Percentiles rank a stretch among this genome's conserved stretches.
These are phyloP conservation scores for Champsocephalus gunnari DNA, from an alignment of 2,797 vertebrate species.

Conservation along the genomic window DNA sequence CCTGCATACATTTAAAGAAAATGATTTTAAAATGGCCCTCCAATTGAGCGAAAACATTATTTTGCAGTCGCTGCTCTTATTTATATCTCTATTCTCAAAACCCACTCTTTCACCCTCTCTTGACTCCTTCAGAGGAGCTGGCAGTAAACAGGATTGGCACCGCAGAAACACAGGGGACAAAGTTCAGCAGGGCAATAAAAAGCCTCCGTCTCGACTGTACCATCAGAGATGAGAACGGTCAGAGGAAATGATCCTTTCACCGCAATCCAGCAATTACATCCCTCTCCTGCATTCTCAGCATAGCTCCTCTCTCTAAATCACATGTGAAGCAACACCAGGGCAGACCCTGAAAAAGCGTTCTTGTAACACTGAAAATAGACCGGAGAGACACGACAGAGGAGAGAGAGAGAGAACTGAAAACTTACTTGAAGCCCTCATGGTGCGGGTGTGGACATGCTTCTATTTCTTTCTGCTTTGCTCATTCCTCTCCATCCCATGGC, in stretches of 20 bases:
- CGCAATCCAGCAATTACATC: constrained; percentile 75
- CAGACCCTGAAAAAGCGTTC: constrained; percentile 13
- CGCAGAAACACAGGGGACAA: constrained; percentile 59
- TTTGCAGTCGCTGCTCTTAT: not conserved
- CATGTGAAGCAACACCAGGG: constrained; percentile 41
- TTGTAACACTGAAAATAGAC: constrained; percentile 52
- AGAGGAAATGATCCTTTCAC: constrained; percentile 66
- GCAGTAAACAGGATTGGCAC: constrained; percentile 19
- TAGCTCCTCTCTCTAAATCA: constrained; percentile 67
- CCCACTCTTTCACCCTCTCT: constrained; percentile 39
- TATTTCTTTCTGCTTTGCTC: constrained; percentile 42
- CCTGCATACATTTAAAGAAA: not conserved
- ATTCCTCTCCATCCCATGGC: constrained; percentile 55
- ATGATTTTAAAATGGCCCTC: not conserved
- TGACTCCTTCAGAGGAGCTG: constrained; percentile 25
- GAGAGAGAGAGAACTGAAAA: constrained; percentile 26
- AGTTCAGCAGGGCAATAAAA: constrained; percentile 67
- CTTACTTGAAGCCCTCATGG: constrained; percentile 81
- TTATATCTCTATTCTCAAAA: constrained; percentile 5
- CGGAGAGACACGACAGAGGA: not conserved
- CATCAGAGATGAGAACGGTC: constrained; percentile 65
- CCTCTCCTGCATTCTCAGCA: constrained; percentile 70
- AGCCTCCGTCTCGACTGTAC: constrained; percentile 35
- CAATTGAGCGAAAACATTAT: not conserved
- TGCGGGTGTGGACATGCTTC: constrained; percentile 53